phyloP scores from a whole-genome alignment of 2,888 invertebrate genomes.

The Clitarchus hookeri region DNA sequence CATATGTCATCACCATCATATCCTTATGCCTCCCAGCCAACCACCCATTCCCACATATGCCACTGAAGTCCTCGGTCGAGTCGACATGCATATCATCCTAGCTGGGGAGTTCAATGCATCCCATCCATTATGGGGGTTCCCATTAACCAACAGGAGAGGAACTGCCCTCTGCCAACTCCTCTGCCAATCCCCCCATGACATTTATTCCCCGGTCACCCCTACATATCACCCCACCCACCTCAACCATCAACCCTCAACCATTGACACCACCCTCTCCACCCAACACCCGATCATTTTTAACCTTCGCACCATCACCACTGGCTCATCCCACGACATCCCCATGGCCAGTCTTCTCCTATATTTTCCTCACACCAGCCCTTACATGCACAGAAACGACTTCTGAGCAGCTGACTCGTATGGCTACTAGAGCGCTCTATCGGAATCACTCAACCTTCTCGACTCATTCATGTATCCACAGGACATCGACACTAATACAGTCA shows the following conservation, averaged over 20 bases:
- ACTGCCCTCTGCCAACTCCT: background rate
- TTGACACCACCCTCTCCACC: background rate
- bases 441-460: background rate
- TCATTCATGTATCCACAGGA: background rate
- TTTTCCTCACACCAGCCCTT: background rate
- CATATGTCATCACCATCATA: no score
- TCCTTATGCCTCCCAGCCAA: no score
- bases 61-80: no score
- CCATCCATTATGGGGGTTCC: background rate
- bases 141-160: background rate
- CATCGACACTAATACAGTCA: background rate
- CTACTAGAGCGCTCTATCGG: background rate
- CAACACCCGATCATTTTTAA: background rate
- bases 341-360: background rate
- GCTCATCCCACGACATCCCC: background rate
- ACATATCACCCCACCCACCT: background rate
- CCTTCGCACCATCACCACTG: background rate
- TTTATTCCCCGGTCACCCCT: background rate
- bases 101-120: no score
- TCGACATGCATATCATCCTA: no score
- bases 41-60: no score
- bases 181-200: background rate
- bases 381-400: background rate
- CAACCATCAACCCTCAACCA: background rate
- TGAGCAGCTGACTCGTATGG: background rate